Evolutionary conservation across 2,113 vertebrate genomes (phyloP).

Genomic region (Scalopus aquaticus): DNA sequence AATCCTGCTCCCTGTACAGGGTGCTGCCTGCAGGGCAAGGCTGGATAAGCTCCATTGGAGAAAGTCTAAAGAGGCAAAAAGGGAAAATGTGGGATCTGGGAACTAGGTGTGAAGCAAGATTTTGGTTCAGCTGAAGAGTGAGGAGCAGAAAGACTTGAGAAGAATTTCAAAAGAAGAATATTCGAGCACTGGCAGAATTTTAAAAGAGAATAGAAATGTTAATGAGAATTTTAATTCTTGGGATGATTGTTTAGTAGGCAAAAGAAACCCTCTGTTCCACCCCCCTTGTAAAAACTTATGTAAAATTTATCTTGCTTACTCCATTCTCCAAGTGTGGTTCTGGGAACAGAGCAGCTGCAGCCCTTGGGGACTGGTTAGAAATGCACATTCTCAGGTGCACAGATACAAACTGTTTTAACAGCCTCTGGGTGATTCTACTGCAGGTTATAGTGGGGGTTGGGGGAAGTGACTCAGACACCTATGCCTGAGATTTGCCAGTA

Average conservation of each 20-base stretch:
- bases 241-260: not conserved
- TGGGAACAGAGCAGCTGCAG: not conserved
- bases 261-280: not conserved
- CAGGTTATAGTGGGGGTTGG: not conserved
- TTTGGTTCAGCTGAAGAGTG: not conserved
- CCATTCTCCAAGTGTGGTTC: not conserved
- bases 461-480: not conserved
- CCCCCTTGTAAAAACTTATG: not conserved
- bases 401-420: not conserved
- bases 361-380: not conserved
- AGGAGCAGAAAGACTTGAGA: not conserved
- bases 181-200: not conserved
- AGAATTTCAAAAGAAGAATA: not conserved
- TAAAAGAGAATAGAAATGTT: not conserved
- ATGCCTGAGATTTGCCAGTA: not conserved
- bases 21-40: not conserved
- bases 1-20: not conserved
- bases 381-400: not conserved
- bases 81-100: not conserved
- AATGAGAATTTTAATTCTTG: not conserved
- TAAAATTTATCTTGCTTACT: not conserved
- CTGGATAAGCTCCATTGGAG: rapidly evolving
- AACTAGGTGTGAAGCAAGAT: not conserved
- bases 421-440: not conserved
- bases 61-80: not conserved